Base-by-base conservation (phyloP, 1,140 invertebrate species). In the Phenacoccus solenopsis region DNA sequence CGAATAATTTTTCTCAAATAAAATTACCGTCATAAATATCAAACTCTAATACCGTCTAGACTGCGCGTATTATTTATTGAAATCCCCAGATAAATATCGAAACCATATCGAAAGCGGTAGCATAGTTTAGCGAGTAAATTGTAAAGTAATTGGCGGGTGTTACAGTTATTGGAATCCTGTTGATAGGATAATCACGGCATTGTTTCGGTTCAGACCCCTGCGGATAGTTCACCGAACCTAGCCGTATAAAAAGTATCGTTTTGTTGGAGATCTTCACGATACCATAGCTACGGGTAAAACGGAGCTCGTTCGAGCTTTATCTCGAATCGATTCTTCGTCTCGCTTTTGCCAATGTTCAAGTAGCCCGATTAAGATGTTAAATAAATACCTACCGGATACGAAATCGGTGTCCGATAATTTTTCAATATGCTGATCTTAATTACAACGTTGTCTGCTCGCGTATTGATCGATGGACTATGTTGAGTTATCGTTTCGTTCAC, bases 151-250 rank as follows among this genome's bases (percentile, higher is more conserved):
- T 49, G 38, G 20, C 38, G 38, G 38, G 38, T 49, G 38, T 49
- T 49, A 49, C 38, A 49, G 38, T 49, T 49, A 49, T 49, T 49
- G 38, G 38, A 49, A 49, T 49, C 38, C 38, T 49, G 38, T 49
- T 49, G 38, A 49, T 49, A 49, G 38, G 38, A 49, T 49, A 49
- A 49, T 49, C 38, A 49, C 38, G 38, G 38, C 38, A 49, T 49
- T 49, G 38, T 49, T 16, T 49, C 20, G 12, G 38, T 49, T 49
- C 20, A 49, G 38, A 49, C 38, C 38, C 38, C 38, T 49, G 38
- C 38, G 38, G 38, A 49, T 49, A 49, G 20, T n/a, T 10, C 38
- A 49, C 38, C 38, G 38, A 49, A 49, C 38, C 38, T 49, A 16
- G 20, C 38, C 5, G 16, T 16, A 49, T n/a, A 49, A n/a, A 49